Conservation (phyloP, 1,140 invertebrate genomes). For the Cydia fagiglandana region DNA sequence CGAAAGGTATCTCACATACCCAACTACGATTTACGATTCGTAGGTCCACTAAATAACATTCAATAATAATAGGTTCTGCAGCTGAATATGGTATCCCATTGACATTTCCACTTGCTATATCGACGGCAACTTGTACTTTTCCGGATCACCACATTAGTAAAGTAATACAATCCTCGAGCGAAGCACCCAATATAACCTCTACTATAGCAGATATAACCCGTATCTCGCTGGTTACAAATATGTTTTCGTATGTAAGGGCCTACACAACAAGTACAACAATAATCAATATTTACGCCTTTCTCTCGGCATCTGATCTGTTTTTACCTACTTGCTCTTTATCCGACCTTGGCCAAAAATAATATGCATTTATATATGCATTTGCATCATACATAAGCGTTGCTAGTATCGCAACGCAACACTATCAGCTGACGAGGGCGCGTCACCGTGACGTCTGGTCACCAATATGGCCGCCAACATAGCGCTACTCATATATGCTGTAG, state of each 20-base stretch:
- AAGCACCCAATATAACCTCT: too few relatives aligned
- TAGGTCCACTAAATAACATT: too few relatives aligned
- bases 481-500: background rate
- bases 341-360: slow-evolving; percentile 42
- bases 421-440: slow-evolving; percentile 69
- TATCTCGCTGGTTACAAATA: too few relatives aligned
- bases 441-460: slow-evolving; percentile 58
- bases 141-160: too few relatives aligned
- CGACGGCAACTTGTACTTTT: too few relatives aligned
- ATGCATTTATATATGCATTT: slow-evolving; percentile 43
- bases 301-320: slow-evolving; percentile 13
- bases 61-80: too few relatives aligned
- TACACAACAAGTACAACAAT: background rate
- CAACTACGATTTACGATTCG: too few relatives aligned
- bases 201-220: too few relatives aligned
- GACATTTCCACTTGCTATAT: too few relatives aligned
- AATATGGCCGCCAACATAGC: slow-evolving; percentile 59
- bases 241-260: background rate
- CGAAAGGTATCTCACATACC: too few relatives aligned
- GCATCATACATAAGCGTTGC: slow-evolving; percentile 34
- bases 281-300: slow-evolving; percentile 12
- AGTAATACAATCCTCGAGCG: too few relatives aligned
- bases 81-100: too few relatives aligned
- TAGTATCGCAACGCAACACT: slow-evolving; percentile 40
- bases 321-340: background rate